Conservation (phyloP, 2,797 vertebrate genomes). For the Mormyrops attenuatus region DNA sequence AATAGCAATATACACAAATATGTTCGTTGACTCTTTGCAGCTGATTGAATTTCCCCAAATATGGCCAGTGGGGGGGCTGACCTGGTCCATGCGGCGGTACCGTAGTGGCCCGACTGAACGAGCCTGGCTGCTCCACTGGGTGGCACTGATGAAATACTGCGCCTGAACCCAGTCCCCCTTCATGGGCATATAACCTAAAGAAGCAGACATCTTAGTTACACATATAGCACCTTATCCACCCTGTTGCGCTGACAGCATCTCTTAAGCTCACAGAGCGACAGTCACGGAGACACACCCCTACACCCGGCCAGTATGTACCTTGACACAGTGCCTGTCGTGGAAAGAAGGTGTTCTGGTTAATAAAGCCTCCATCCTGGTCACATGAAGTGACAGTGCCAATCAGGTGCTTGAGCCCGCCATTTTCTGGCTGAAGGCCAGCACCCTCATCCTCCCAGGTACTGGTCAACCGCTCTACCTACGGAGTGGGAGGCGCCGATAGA, state of each 20-base stretch:
- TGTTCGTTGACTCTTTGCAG: neutral
- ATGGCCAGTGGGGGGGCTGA: slow-evolving; percentile 40
- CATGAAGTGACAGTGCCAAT: slow-evolving; percentile 81
- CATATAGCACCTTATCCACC: neutral
- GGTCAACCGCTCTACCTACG: slow-evolving; percentile 69
- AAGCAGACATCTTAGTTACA: neutral
- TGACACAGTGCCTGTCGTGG: slow-evolving; percentile 66
- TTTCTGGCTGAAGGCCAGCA: slow-evolving; percentile 39
- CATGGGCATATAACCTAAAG: slow-evolving; percentile 74
- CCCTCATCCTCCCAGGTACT: slow-evolving; percentile 64
- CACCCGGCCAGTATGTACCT: slow-evolving; percentile 55
- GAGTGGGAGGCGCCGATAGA: slow-evolving; percentile 19
- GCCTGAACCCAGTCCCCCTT: slow-evolving; percentile 92
- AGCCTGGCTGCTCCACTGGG: slow-evolving; percentile 76
- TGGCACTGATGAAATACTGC: slow-evolving; percentile 71
- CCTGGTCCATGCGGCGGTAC: slow-evolving; percentile 77
- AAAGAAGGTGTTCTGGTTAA: slow-evolving; percentile 81
- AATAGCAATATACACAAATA: neutral
- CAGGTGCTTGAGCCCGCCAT: slow-evolving; percentile 59
- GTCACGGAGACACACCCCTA: neutral
- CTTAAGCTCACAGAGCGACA: neutral
- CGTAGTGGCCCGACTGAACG: slow-evolving; percentile 76
- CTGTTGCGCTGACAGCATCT: neutral
- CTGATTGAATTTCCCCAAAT: neutral
- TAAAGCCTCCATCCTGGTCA: slow-evolving; percentile 66